Base-by-base conservation (phyloP, 2,113 vertebrate genomes). In the Cariama cristata region DNA sequence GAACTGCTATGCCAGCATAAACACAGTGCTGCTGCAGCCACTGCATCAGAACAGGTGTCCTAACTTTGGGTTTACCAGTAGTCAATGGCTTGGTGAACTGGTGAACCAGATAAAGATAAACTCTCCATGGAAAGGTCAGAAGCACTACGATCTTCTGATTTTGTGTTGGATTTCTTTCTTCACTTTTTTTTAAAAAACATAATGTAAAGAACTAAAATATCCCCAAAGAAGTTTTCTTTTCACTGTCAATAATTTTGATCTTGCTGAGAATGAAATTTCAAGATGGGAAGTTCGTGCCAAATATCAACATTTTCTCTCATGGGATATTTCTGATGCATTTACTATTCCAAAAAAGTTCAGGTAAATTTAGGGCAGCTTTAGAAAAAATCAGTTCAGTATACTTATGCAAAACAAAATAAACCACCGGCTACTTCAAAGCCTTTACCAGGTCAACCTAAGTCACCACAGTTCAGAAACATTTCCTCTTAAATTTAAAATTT, bases 401-500 rank as follows among this genome's bases (percentile, higher is more conserved):
- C 14, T 93, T 72, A 68, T 3, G 76, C 28, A 28, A 79, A 96
- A 42, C 12, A 84, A 86, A 96, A 77, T 60, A 77, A 94, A 76
- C 28, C 12, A 53, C 14, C 21, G 66, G 44, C 26, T 90, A 95
- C 77, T 90, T 96, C 91, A 91, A 94, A 96, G 91, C 45, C 28
- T 94, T 97, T 85, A 64, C 32, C n/a, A 93, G 60, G 58, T 91
- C 84, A 93, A 20, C 26, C 8, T 73, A 86, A 90, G 79, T 62
- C 63, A 85, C 64, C 32, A 79, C 21, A 63, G 58, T 87, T 96
- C 56, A 79, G 90, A 94, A 94, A 75, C 58, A 62, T 73, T 95
- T 94, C 86, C 89, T 95, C 71, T 85, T 68, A 71, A 79, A 91
- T 87, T 86, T 62, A 88, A 84, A 96, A 87, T 87, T 75, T 91